Evolutionary conservation across 2,888 invertebrate genomes (phyloP).

Genomic region (Frankliniella intonsa): DNA sequence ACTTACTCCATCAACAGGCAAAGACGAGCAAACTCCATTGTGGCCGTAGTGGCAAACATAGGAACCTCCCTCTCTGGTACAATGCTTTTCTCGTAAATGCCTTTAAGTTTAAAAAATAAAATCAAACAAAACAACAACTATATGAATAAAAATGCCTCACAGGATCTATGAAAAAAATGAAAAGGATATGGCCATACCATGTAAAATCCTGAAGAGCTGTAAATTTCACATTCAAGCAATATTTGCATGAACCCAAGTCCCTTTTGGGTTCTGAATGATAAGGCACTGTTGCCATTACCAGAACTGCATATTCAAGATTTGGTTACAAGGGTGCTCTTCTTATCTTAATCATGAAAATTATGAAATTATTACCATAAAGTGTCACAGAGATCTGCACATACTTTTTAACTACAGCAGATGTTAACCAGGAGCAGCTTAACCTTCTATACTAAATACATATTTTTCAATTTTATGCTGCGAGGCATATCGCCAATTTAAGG

Average conservation of each 20-base stretch:
- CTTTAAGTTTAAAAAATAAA: constrained; percentile 46
- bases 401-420: background rate
- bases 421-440: background rate
- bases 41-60: constrained; percentile 83
- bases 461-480: too few species aligned
- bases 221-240: background rate
- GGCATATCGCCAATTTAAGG: too few species aligned
- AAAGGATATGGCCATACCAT: background rate
- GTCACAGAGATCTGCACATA: too few species aligned
- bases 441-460: background rate
- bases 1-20: constrained; percentile 84
- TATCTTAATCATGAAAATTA: too few species aligned
- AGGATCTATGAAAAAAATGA: background rate
- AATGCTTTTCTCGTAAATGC: constrained; percentile 74
- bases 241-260: background rate
- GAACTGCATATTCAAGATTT: background rate
- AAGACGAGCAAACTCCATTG: constrained; percentile 77
- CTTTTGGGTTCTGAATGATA: background rate
- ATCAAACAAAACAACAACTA: background rate
- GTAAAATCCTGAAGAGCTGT: background rate
- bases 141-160: background rate
- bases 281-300: background rate
- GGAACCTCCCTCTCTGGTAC: constrained; percentile 78
- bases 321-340: too few species aligned
- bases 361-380: too few species aligned